Base-by-base conservation (phyloP, 2,888 invertebrate species). In the Protula sp. region DNA sequence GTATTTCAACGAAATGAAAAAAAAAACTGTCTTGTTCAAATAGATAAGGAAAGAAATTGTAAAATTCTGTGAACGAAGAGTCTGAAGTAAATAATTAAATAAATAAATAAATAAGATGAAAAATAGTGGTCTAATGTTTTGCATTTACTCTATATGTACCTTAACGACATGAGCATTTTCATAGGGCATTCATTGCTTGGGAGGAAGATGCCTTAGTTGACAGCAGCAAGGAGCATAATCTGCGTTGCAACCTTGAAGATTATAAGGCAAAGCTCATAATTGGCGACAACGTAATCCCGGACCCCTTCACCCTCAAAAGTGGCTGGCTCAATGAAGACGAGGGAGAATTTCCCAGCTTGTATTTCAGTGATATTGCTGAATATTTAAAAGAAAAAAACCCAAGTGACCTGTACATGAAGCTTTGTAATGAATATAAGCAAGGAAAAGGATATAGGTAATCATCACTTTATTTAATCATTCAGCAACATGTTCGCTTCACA, bases 401-500 rank as follows among this genome's bases (percentile, higher is more conserved):
- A 19, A 38, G 19, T 9, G 9, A 38, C 9, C 38, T 38, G 9
- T 9, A 14, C 19, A 30, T 38, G 4, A 55, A 38, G 27, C 26
- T 55, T 4, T 5, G 5, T 3, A 55, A 55, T 55, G 55, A 55
- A 26, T 55, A 55, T 26, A 55, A 55, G 45, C 55, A 38, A 26
- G 55, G 38, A 5, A 55, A 55, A 38, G 55, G 14, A 45, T 55
- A 38, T 24, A 14, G 55, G 55, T 55, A 5, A 38, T 14, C 27
- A 38, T 27, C 5, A 22, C n/a, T n/a, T n/a, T n/a, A n/a, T n/a
- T n/a, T n/a, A n/a, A n/a, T n/a, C n/a, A n/a, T n/a, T n/a, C n/a
- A n/a, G n/a, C n/a, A n/a, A n/a, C n/a, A n/a, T n/a, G n/a, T n/a
- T n/a, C n/a, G n/a, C n/a, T n/a, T n/a, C n/a, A n/a, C n/a, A n/a